A percentile compares a stretch with the other conserved stretches of the same genome.
Evolutionary conservation across 2,113 vertebrate species (phyloP).

Genomic region (Galeopterus variegatus): DNA sequence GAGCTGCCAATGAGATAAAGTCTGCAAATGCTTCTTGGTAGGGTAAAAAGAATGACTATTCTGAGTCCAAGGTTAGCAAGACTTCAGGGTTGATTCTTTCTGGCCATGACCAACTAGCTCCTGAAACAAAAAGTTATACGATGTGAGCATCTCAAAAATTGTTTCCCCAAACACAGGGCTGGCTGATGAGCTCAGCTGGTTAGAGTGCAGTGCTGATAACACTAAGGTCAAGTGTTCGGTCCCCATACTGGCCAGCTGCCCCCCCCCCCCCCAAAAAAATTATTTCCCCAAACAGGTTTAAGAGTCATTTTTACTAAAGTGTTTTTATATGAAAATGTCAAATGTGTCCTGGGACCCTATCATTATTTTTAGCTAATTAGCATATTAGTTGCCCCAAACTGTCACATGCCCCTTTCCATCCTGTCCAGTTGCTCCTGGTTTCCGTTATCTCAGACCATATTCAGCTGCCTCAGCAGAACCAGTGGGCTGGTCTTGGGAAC

Average conservation of each 20-base stretch:
- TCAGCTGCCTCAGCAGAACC: not conserved
- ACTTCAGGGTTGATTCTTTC: accelerated
- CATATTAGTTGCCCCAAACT: accelerated
- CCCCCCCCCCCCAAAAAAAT: not conserved
- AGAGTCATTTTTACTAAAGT: accelerated
- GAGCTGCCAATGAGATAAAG: accelerated
- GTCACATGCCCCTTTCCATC: accelerated
- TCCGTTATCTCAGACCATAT: accelerated
- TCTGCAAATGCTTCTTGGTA: accelerated
- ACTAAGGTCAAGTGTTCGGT: no score
- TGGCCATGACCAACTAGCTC: accelerated
- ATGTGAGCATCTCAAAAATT: accelerated
- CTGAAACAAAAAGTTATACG: not conserved
- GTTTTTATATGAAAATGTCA: not conserved
- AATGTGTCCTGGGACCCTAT: accelerated
- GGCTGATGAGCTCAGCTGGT: no score
- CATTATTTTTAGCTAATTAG: no score
- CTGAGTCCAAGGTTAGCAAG: accelerated
- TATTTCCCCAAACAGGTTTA: not conserved
- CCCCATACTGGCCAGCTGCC: no score
- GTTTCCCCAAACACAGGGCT: not conserved
- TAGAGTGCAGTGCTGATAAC: no score
- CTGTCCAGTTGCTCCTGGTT: not conserved
- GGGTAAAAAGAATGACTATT: accelerated
- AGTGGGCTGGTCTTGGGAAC: not conserved